Conservation (phyloP, 2,797 vertebrate genomes). For the Scolopax bukidnonensis region DNA sequence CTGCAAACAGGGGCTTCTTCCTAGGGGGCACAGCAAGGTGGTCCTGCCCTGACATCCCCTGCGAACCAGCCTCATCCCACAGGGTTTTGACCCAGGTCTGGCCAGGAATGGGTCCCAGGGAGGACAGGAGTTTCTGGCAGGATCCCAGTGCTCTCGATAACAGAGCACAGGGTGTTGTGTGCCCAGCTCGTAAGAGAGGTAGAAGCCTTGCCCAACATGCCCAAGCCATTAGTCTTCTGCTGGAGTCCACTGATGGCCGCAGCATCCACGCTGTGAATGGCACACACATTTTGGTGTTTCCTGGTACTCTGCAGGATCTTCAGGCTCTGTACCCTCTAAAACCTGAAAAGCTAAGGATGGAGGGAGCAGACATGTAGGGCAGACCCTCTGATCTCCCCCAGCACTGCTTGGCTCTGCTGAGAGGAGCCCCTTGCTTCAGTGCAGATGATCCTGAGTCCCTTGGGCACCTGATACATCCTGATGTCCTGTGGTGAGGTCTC, state of each 20-base stretch:
- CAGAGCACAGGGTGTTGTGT: background rate
- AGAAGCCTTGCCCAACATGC: background rate
- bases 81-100: background rate
- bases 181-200: background rate
- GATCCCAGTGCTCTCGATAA: background rate
- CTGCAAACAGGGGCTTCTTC: background rate
- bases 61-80: background rate
- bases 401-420: background rate
- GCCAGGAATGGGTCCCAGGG: fast-evolving
- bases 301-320: background rate
- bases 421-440: background rate
- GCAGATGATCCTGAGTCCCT: background rate
- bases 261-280: fast-evolving
- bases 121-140: background rate
- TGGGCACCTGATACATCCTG: fast-evolving
- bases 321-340: background rate
- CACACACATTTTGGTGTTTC: fast-evolving
- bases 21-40: background rate
- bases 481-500: background rate
- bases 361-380: background rate
- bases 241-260: fast-evolving
- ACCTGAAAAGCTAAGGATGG: background rate
- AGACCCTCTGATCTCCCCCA: background rate
- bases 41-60: background rate
- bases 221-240: fast-evolving